phyloP scores from a whole-genome alignment of 2,113 vertebrate species.

The Eurypyga helias region DNA sequence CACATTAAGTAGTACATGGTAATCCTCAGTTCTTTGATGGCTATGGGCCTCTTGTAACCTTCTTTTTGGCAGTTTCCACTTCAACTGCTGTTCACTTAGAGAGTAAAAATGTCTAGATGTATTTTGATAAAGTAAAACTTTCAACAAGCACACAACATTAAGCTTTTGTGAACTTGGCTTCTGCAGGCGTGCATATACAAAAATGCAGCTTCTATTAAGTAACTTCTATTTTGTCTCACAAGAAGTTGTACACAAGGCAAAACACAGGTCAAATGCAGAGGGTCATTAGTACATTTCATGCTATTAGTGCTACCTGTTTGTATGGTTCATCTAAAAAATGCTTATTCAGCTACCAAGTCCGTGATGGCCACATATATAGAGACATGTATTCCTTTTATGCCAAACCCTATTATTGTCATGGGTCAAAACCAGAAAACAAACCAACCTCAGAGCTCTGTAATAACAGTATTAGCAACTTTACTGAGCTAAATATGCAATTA shows the following conservation, averaged over 20 bases:
- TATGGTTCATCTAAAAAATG: background rate
- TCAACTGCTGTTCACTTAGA: background rate
- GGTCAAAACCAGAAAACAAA: background rate
- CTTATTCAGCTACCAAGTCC: background rate
- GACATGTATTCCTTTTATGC: background rate
- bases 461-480: background rate
- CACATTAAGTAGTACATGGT: background rate
- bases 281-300: background rate
- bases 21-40: background rate
- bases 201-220: background rate
- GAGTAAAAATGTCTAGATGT: background rate
- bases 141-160: background rate
- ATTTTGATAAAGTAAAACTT: background rate
- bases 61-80: slow-evolving; percentile 24
- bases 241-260: background rate
- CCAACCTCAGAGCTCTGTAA: background rate
- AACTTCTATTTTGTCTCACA: background rate
- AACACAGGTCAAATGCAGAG: background rate
- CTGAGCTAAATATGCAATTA: background rate
- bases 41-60: background rate
- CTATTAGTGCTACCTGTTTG: background rate
- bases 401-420: background rate
- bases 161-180: background rate
- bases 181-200: accelerated
- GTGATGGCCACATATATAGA: background rate